A percentile compares a stretch with the other conserved stretches of the same genome.
These are phyloP conservation scores for Cyrtorhinus lividipennis DNA, from an alignment of 1,140 invertebrate genomes.

Conservation along the genomic window DNA sequence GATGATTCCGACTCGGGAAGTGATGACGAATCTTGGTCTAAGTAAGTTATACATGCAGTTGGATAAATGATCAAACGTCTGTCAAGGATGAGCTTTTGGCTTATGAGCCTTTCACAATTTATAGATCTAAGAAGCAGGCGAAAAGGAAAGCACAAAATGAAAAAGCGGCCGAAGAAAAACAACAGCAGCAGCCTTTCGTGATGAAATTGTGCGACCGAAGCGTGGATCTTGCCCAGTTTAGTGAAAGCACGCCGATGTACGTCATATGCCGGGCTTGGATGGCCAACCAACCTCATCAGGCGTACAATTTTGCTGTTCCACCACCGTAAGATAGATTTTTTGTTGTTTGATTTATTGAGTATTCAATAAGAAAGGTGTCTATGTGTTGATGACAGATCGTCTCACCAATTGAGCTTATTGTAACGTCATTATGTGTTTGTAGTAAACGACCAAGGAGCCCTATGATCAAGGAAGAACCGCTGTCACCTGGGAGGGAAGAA, in stretches of 20 bases:
- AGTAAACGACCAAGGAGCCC: background rate
- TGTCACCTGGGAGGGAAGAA: background rate
- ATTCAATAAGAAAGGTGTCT: too few relatives aligned
- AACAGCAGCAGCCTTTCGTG: slow-evolving; percentile 62
- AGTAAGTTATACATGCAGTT: slow-evolving; percentile 19
- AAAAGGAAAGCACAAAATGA: slow-evolving; percentile 25
- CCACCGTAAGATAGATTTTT: slow-evolving; percentile 30
- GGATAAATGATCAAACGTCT: background rate
- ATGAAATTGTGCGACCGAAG: slow-evolving; percentile 90
- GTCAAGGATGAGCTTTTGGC: background rate
- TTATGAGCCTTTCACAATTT: background rate
- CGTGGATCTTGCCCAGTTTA: slow-evolving; percentile 84
- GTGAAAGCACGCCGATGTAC: slow-evolving; percentile 75
- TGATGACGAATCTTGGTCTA: slow-evolving; percentile 33
- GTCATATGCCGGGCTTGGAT: slow-evolving; percentile 92
- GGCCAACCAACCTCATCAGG: slow-evolving; percentile 57
- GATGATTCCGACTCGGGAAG: slow-evolving; percentile 37
- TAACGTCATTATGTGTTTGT: too few relatives aligned
- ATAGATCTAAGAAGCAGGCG: slow-evolving; percentile 6
- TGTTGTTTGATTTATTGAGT: too few relatives aligned
- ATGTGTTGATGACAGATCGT: too few relatives aligned
- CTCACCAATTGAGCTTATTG: too few relatives aligned
- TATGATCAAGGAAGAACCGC: background rate
- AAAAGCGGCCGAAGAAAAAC: slow-evolving; percentile 32
- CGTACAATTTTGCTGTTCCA: slow-evolving; percentile 24